phyloP scores from a whole-genome alignment of 35 echinoderm and acorn worm genomes.

The Nesometra sesokonis region DNA sequence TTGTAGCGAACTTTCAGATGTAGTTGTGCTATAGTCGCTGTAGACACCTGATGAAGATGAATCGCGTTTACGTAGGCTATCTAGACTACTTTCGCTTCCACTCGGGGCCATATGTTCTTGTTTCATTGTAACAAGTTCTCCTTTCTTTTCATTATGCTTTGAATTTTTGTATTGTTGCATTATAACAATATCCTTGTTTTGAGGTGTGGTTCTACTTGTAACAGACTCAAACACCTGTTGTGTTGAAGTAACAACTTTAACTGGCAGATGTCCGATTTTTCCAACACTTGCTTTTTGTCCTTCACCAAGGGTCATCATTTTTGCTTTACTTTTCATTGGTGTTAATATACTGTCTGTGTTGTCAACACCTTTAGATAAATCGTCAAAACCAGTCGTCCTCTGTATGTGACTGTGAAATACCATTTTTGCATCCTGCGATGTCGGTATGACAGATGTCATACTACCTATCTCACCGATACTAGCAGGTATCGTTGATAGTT shows the following conservation, averaged over 20 bases:
- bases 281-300: background rate
- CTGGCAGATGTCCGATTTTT: background rate
- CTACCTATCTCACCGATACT: background rate
- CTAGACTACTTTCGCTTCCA: background rate
- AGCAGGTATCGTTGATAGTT: background rate
- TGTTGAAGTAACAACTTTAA: background rate
- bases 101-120: background rate
- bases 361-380: background rate
- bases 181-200: background rate
- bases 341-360: background rate
- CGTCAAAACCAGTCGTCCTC: background rate
- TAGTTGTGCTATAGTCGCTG: background rate
- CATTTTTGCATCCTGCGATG: background rate
- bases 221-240: background rate
- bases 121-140: background rate
- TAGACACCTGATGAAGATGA: background rate
- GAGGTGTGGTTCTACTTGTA: background rate
- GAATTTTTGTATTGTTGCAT: background rate
- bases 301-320: background rate
- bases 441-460: background rate
- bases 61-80: background rate
- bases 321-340: background rate
- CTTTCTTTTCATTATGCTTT: background rate
- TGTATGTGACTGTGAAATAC: background rate
- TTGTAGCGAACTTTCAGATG: background rate